These are phyloP conservation scores for Philereme transversata DNA, from an alignment of 2,888 invertebrate species.

Conservation along the genomic window DNA sequence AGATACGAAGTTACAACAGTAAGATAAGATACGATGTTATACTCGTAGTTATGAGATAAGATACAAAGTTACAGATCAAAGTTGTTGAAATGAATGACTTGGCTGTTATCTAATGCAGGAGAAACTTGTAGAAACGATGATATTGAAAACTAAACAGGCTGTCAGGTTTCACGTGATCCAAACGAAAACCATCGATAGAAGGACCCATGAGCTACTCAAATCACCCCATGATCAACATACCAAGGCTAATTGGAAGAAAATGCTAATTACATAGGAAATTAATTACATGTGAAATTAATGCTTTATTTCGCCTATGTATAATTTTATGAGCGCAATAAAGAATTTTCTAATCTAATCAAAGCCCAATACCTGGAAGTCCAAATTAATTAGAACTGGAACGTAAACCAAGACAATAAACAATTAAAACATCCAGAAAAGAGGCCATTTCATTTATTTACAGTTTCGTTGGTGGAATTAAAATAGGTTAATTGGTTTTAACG, in stretches of 20 bases:
- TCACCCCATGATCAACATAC: too few species aligned
- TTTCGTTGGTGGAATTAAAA: conserved; percentile 35
- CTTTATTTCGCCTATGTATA: too few species aligned
- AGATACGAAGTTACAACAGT: neutral
- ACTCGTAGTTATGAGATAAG: neutral
- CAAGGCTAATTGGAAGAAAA: too few species aligned
- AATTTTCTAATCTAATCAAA: too few species aligned
- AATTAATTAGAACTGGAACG: conserved; percentile 26
- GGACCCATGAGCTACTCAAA: too few species aligned
- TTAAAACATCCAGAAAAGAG: conserved; percentile 32
- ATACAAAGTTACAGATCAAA: conserved; percentile 14
- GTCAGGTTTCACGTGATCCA: too few species aligned
- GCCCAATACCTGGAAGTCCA: neutral
- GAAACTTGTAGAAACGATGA: conserved; percentile 8
- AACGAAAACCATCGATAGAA: too few species aligned
- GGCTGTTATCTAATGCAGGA: conserved; percentile 6
- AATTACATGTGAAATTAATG: too few species aligned
- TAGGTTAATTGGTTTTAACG: conserved; percentile 38
- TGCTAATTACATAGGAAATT: too few species aligned
- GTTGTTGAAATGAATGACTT: conserved; percentile 17
- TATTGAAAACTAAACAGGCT: too few species aligned
- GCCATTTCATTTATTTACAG: conserved; percentile 36
- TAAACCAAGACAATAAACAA: conserved; percentile 34
- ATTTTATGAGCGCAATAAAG: too few species aligned
- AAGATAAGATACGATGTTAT: neutral